Evolutionary conservation across 1,140 invertebrate species (phyloP).

Genomic region (Eciton burchellii): DNA sequence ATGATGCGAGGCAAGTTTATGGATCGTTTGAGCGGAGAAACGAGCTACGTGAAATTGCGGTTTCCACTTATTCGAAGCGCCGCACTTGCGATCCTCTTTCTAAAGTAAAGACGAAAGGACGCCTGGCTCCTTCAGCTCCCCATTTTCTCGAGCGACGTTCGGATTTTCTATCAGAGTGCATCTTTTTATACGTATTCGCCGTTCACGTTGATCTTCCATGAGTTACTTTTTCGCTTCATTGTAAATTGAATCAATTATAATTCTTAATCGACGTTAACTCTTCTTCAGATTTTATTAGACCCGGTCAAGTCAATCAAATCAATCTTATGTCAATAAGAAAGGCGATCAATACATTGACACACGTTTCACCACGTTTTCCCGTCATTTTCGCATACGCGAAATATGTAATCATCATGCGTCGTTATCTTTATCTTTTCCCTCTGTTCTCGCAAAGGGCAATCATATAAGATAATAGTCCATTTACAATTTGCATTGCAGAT

Average conservation of each 20-base stretch:
- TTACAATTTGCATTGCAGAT: slow-evolving; percentile 32
- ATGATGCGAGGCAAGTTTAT: slow-evolving; percentile 7
- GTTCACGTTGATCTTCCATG: not conserved
- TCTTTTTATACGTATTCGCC: not conserved
- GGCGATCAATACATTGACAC: too few relatives aligned
- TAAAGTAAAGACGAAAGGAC: not conserved
- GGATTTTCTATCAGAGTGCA: not conserved
- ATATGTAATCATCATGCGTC: too few relatives aligned
- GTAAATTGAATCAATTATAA: not conserved
- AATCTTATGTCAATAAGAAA: too few relatives aligned
- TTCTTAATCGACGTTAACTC: not conserved
- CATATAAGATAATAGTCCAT: too few relatives aligned
- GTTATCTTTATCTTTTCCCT: not conserved
- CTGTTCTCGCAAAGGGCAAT: not conserved
- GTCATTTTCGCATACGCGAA: too few relatives aligned
- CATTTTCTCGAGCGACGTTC: not conserved
- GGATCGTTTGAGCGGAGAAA: slow-evolving; percentile 35
- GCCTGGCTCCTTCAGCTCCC: slow-evolving; percentile 12
- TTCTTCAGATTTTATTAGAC: not conserved
- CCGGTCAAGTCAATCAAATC: too few relatives aligned
- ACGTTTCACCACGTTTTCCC: too few relatives aligned
- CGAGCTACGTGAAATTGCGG: slow-evolving; percentile 49
- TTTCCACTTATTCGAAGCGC: slow-evolving; percentile 38
- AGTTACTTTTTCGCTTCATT: not conserved
- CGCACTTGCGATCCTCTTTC: slow-evolving; percentile 11